Percentiles rank a stretch among this genome's conserved stretches.
phyloP scores from a whole-genome alignment of 2,797 vertebrate species.

The Artibeus jamaicensis region DNA sequence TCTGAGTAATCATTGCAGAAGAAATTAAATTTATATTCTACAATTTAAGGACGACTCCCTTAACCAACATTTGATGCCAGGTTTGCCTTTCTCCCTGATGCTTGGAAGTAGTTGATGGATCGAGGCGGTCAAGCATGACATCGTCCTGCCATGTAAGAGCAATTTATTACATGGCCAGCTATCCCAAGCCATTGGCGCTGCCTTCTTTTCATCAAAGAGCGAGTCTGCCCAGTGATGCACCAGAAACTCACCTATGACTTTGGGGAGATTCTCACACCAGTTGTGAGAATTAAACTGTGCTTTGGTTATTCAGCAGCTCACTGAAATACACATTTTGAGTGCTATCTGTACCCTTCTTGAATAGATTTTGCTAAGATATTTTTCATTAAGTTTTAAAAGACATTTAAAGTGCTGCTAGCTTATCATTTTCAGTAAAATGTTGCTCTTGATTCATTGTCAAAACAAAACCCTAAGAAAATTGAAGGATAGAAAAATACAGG shows the following conservation, averaged over 20 bases:
- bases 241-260: neutral
- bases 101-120: neutral
- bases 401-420: neutral
- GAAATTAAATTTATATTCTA: neutral
- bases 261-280: neutral
- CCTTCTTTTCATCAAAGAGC: neutral
- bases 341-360: neutral
- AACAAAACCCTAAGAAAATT: neutral
- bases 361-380: neutral
- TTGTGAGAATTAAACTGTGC: neutral
- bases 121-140: no score
- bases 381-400: neutral
- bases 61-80: neutral
- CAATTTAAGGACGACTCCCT: neutral
- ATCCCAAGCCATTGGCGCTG: neutral
- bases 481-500: neutral
- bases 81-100: neutral
- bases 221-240: neutral
- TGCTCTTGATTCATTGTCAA: neutral
- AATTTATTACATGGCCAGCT: no score
- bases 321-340: neutral
- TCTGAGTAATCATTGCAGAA: neutral
- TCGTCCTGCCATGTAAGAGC: neutral
- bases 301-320: neutral
- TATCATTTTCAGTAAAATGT: neutral